Base-by-base conservation (phyloP, 30 jellyfish, hydroid and myxozoan genomes). In the Rhopilema esculentum region DNA sequence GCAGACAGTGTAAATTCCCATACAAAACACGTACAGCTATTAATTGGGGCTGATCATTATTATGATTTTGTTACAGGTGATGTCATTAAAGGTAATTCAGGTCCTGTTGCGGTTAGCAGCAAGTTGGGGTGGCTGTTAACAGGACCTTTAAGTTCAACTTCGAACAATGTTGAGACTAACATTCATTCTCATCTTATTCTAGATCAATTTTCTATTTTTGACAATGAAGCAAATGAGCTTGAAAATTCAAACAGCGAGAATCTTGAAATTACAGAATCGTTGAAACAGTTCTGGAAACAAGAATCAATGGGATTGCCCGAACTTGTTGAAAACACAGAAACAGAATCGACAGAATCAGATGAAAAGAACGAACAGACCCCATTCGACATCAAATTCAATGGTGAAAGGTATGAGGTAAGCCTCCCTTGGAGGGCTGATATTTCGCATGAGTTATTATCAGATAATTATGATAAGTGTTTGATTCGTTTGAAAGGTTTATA, bases 401-500 rank as follows among this genome's bases (percentile, higher is more conserved):
- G 76, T 28, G 79, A 67, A 12, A 66, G 49, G 49, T 50, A 75
- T 40, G 89, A 66, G 79, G 95, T 72, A 33, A 86, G 95, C 83
- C 85, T 83, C 79, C 91, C 85, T 18, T 83, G 91, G 91, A 83
- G 79, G 91, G 77, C 21, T 83, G 91, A 83, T 51, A 8, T 81
- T 81, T 62, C 71, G 21, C 48, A 21, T 68, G 75, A 33, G 22
- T 75, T 76, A 17, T 65, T 83, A 0, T 57, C 85, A 17, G 68
- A 69, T 72, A 51, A 83, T 52, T 68, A 48, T 69, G 79, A 69
- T 50, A 7, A 17, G 2, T 69, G 85, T 70, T 8, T 8, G 70
- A 69, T n/a, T 12, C 77, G 91, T 17, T 69, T 83, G 69, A 51
- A 17, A 0, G 71, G 85, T 22, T 69, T 83, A 66, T 31, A 69